phyloP scores from a whole-genome alignment of 2,888 invertebrate species.

The Notodonta ziczac region DNA sequence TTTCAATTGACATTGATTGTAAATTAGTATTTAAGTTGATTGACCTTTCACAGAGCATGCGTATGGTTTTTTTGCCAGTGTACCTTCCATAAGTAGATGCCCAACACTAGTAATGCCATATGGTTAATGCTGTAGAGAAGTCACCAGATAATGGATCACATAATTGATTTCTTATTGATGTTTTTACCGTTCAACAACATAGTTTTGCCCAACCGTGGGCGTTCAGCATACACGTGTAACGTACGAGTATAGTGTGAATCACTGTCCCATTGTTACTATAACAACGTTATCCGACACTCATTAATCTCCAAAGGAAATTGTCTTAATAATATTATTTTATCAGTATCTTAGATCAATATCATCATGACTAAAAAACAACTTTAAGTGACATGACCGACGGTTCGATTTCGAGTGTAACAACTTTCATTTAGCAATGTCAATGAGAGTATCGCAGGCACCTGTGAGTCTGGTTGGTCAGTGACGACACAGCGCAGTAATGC shows the following conservation, averaged over 20 bases:
- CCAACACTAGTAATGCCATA: slow-evolving; percentile 2
- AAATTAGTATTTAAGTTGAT: slow-evolving; percentile 1
- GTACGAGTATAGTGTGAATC: slow-evolving; percentile 33
- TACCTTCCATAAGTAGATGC: background rate
- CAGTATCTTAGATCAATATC: slow-evolving; percentile 17
- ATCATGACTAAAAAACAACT: slow-evolving; percentile 10
- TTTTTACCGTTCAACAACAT: slow-evolving; percentile 70
- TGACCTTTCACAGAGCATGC: background rate
- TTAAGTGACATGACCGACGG: slow-evolving; percentile 27
- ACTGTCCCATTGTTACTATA: slow-evolving; percentile 34
- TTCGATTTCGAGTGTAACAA: slow-evolving; percentile 36
- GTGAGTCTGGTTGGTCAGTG: slow-evolving; percentile 70
- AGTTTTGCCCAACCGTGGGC: slow-evolving; percentile 56
- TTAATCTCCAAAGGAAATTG: slow-evolving; percentile 37
- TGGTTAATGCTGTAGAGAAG: slow-evolving; percentile 31
- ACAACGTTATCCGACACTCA: slow-evolving; percentile 32
- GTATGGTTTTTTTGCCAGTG: background rate
- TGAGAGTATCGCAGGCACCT: slow-evolving; percentile 70
- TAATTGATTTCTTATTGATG: slow-evolving; percentile 57
- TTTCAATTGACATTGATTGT: background rate
- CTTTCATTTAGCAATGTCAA: slow-evolving; percentile 62
- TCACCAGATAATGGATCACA: slow-evolving; percentile 35
- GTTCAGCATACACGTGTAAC: slow-evolving; percentile 34
- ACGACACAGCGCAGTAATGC: slow-evolving; percentile 65
- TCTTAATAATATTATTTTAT: slow-evolving; percentile 26